Percentiles rank a stretch among this genome's conserved stretches.
phyloP scores from a whole-genome alignment of 1,140 invertebrate genomes.

The Wasmannia auropunctata region DNA sequence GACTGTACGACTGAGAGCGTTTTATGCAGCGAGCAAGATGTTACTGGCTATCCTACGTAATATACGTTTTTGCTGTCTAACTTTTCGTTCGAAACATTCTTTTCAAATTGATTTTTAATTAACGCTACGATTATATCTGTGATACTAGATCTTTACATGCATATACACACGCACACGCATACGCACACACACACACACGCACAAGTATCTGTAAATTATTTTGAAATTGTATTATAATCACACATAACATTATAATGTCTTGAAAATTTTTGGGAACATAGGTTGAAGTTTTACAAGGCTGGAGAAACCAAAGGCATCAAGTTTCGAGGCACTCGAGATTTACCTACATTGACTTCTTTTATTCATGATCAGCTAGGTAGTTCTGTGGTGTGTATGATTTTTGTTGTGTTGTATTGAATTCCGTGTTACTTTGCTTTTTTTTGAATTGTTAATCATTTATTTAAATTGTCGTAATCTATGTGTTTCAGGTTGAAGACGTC shows the following conservation, averaged over 20 bases:
- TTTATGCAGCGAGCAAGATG: conserved; percentile 90
- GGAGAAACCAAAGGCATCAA: conserved; percentile 87
- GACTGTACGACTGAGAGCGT: conserved; percentile 91
- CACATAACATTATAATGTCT: conserved; percentile 10
- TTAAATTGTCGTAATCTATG: not conserved
- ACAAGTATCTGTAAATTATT: not conserved
- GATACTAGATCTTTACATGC: no score
- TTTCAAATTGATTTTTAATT: conserved; percentile 15
- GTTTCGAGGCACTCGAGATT: conserved; percentile 90
- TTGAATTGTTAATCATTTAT: not conserved
- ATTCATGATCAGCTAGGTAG: conserved; percentile 89
- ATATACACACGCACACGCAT: no score
- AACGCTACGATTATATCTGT: not conserved
- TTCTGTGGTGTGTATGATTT: conserved; percentile 74
- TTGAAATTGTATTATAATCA: not conserved
- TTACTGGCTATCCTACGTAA: conserved; percentile 91
- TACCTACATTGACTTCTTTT: conserved; percentile 90
- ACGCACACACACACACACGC: no score
- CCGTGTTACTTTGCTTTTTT: not conserved
- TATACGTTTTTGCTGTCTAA: conserved; percentile 43
- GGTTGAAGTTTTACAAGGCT: conserved; percentile 91
- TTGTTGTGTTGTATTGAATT: conserved; percentile 1
- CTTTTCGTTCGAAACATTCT: not conserved
- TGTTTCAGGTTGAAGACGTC: conserved; percentile 74
- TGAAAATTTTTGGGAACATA: conserved; percentile 65